Evolutionary conservation across 2,888 invertebrate species (phyloP).

Genomic region (Dicyrtoma fusca): DNA sequence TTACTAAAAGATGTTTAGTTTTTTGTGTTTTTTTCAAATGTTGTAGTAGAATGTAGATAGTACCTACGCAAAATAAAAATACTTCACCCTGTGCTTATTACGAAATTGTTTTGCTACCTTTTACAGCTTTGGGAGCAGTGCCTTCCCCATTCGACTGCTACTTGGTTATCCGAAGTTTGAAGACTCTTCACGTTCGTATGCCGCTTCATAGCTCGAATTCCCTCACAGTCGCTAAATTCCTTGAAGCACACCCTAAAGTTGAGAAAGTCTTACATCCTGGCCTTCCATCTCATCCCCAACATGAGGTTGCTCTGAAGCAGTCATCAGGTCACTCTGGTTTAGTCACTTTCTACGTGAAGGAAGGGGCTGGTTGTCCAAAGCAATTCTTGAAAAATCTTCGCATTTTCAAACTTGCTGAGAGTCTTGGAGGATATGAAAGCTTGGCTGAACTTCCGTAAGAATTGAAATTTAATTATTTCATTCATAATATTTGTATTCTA

Average conservation of each 20-base stretch:
- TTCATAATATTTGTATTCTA: neutral
- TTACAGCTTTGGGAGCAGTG: conserved; percentile 49
- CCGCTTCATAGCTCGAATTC: conserved; percentile 63
- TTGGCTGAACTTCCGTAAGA: conserved; percentile 92
- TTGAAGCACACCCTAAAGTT: conserved; percentile 62
- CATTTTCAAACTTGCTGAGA: conserved; percentile 86
- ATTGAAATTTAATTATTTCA: too few species aligned
- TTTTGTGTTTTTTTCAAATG: too few species aligned
- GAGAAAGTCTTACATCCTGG: conserved; percentile 63
- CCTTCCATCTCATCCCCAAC: conserved; percentile 82
- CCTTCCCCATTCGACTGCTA: conserved; percentile 66
- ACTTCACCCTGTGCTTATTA: too few species aligned
- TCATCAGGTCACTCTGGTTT: conserved; percentile 88
- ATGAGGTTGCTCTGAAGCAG: conserved; percentile 77
- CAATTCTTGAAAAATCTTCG: conserved; percentile 75
- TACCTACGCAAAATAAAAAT: too few species aligned
- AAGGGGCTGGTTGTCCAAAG: conserved; percentile 72
- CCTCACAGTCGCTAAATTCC: conserved; percentile 62
- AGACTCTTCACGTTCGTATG: conserved; percentile 66
- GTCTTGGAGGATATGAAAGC: conserved; percentile 93
- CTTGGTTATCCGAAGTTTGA: conserved; percentile 65
- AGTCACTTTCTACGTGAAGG: conserved; percentile 84
- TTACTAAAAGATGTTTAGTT: too few species aligned
- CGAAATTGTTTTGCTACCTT: too few species aligned
- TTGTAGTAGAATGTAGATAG: too few species aligned